Evolutionary conservation across 2,113 vertebrate genomes (phyloP).

Genomic region (Notothenia coriiceps): DNA sequence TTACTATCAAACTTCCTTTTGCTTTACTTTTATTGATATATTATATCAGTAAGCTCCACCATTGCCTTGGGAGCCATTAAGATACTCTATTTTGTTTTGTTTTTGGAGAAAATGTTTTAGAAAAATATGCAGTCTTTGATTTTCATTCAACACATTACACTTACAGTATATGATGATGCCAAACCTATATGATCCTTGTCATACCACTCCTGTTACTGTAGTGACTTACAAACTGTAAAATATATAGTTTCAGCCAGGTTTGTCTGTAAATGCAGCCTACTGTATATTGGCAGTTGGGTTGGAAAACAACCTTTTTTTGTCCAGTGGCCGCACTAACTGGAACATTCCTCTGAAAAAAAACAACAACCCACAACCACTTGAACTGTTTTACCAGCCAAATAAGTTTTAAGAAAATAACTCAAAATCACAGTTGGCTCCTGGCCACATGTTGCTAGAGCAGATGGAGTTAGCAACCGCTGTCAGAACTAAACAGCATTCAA

Average conservation of each 20-base stretch:
- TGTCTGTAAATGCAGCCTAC: conserved; percentile 25
- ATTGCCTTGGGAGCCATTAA: not conserved
- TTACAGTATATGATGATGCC: not conserved
- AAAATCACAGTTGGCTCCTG: conserved; percentile 16
- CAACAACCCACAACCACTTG: conserved; percentile 10
- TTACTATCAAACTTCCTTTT: not conserved
- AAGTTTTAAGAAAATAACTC: conserved; percentile 18
- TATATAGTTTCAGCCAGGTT: not conserved
- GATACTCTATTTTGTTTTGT: not conserved
- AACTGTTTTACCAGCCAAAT: conserved; percentile 7
- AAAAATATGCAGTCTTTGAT: not conserved
- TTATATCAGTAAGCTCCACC: not conserved
- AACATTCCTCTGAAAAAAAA: conserved; percentile 19
- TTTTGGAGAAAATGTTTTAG: not conserved
- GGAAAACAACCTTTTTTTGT: not conserved
- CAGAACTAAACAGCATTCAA: conserved; percentile 7
- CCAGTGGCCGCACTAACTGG: conserved; percentile 6
- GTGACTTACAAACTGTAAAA: not conserved
- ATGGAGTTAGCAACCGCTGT: conserved; percentile 28
- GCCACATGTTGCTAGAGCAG: conserved; percentile 20
- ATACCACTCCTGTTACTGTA: not conserved
- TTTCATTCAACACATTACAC: not conserved
- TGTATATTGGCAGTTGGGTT: conserved; percentile 15
- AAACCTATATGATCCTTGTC: not conserved
- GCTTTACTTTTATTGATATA: not conserved